Evolutionary conservation across 2,888 invertebrate species (phyloP), one percentile per base, ranked within the genome.

Genomic region (Yponomeuta cagnagella): DNA sequence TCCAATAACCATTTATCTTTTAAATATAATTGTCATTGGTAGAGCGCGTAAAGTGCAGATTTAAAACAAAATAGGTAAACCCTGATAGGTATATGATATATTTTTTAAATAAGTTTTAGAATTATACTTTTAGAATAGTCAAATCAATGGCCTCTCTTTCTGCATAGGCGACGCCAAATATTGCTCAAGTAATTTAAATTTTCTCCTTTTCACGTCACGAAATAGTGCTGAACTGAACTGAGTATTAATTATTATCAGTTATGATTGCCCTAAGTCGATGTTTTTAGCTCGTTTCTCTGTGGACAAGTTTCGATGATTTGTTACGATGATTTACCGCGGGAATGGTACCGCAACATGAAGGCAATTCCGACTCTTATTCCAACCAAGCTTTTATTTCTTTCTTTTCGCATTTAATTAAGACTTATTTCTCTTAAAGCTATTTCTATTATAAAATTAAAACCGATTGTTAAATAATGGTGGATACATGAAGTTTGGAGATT

Each of bases 341-440:
- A 87, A 86, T 86, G 81, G 82, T 77, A 73, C 74, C 73, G 76
- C 74, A 78, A 79, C 87, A 86, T 81, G 86, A 80, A 82, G 77
- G 76, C 79, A 81, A 86, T 85, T 85, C 15, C 52, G 85, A 80
- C 78, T 77, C 80, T 77, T 81, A 83, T 84, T 83, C 81, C 81
- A 80, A 81, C 79, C 78, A 80, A 58, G 80, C 77, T 78, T 58
- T 81, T 81, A 69, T 69, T 69, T 48, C 8, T 30, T 30, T 30
- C 9, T 23, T 69, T 65, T 65, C 31, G 12, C 65, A 31, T 65
- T 65, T 65, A 6, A 58, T 1, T 58, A 58, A 52, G 15, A 8
- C 52, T 52, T 52, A 52, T 52, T 52, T 52, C 4, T 52, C 2
- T 52, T 52, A 52, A 52, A 9, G 48, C 9, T 52, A 52, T 2